Base-by-base conservation (phyloP, 23 tunicate species). In the Corella eumyota region DNA sequence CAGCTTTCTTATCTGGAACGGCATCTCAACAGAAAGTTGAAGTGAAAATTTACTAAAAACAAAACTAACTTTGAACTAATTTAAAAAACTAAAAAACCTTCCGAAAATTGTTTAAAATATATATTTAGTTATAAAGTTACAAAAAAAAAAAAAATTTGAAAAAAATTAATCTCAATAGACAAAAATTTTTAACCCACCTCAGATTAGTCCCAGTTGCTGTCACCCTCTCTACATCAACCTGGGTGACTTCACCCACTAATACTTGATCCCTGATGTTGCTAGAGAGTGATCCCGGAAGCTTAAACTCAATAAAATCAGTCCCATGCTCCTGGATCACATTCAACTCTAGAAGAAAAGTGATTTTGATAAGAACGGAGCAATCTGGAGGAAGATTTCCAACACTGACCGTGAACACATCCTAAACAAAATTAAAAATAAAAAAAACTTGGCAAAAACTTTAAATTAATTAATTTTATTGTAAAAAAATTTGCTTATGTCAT, bases 381-480 rank as follows among this genome's bases (percentile, higher is more conserved):
- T 30, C 30, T 0, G 83, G 72, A n/a, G 94, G 94, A 2, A 84
- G 69, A 56, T 84, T 84, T 5, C 94, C 94, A 29, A 84, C 75
- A 48, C 81, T 84, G 1, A 84, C 74, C 0, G 94, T 68, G 66
- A 84, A 84, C 4, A 84, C 78, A 34, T 75, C 74, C 82, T 75
- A 45, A 4, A 22, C 4, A 11, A 17, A 7, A n/a, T n/a, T n/a
- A n/a, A n/a, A n/a, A n/a, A n/a, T n/a, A n/a, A n/a, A n/a, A n/a
- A n/a, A n/a, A 9, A 40, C 48, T 40, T 11, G 15, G 48, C 6
- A 58, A 36, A 70, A 56, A 56, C 24, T 28, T 24, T 4, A 65
- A 49, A 49, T 26, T 6, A 49, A 52, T 13, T 52, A 52, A 52
- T 25, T 25, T 22, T 56, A 56, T 11, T 56, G 28, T 56, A 4